Evolutionary conservation across 2,888 invertebrate genomes (phyloP).

Genomic region (Linnaemya vulpina): DNA sequence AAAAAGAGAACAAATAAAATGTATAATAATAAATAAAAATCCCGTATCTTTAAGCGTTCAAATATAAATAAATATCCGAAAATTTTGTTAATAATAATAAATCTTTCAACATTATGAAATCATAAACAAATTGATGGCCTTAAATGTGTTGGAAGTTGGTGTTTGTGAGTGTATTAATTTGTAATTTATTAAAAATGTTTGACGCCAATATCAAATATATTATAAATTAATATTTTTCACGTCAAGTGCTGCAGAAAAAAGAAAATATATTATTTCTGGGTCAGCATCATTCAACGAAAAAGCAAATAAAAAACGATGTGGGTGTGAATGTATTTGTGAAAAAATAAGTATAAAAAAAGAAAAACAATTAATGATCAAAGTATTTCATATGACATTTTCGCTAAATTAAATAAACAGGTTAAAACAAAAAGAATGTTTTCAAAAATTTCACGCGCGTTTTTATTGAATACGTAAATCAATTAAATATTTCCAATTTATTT

Average conservation of each 20-base stretch:
- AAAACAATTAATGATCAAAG: slow-evolving; percentile 30
- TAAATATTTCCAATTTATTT: no score
- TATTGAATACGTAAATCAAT: no score
- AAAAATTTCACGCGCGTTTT: no score
- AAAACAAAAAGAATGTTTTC: no score
- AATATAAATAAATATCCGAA: slow-evolving; percentile 12
- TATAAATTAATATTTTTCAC: slow-evolving; percentile 30
- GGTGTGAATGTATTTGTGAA: background rate
- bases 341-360: background rate
- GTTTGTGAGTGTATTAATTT: slow-evolving; percentile 48
- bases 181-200: slow-evolving; percentile 55
- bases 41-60: no score
- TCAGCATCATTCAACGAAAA: slow-evolving; percentile 8
- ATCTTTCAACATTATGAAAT: slow-evolving; percentile 51
- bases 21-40: background rate
- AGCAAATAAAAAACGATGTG: background rate
- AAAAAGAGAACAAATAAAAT: background rate
- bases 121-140: slow-evolving; percentile 50
- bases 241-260: slow-evolving; percentile 28
- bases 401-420: slow-evolving; percentile 9
- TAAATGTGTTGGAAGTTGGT: slow-evolving; percentile 26
- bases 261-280: slow-evolving; percentile 37
- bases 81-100: slow-evolving; percentile 51
- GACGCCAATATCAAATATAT: slow-evolving; percentile 38
- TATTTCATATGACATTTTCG: slow-evolving; percentile 9